phyloP scores from a whole-genome alignment of 2,113 vertebrate species.

The Dicerorhinus sumatrensis region DNA sequence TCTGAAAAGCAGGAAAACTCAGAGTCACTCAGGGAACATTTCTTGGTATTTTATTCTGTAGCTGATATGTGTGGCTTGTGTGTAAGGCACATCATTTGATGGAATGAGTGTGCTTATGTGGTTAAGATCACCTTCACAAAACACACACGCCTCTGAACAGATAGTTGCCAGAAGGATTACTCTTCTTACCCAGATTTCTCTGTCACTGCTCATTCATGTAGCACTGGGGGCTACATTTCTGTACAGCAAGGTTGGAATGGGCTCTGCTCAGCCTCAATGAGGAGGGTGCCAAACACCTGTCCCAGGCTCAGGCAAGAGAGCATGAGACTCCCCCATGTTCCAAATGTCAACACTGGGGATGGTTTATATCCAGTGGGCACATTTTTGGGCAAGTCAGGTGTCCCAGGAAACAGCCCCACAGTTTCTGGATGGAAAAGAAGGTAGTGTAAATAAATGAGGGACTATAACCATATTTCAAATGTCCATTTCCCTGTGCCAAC shows the following conservation, averaged over 20 bases:
- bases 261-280: background rate
- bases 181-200: background rate
- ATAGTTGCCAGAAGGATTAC: background rate
- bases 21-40: background rate
- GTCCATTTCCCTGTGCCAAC: background rate
- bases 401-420: background rate
- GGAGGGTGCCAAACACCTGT: background rate
- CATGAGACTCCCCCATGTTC: background rate
- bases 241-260: background rate
- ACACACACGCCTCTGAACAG: background rate
- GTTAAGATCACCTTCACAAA: background rate
- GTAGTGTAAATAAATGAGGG: background rate
- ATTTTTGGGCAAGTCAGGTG: background rate
- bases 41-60: background rate
- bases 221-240: background rate
- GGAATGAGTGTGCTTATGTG: background rate
- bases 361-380: background rate
- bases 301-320: background rate
- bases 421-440: background rate
- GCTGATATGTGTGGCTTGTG: background rate
- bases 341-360: background rate
- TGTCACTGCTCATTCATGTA: background rate
- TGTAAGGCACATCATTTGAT: background rate
- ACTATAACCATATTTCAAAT: background rate
- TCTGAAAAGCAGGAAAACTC: background rate